Base-by-base conservation (phyloP, 1,140 invertebrate species). In the Anoplophora glabripennis region DNA sequence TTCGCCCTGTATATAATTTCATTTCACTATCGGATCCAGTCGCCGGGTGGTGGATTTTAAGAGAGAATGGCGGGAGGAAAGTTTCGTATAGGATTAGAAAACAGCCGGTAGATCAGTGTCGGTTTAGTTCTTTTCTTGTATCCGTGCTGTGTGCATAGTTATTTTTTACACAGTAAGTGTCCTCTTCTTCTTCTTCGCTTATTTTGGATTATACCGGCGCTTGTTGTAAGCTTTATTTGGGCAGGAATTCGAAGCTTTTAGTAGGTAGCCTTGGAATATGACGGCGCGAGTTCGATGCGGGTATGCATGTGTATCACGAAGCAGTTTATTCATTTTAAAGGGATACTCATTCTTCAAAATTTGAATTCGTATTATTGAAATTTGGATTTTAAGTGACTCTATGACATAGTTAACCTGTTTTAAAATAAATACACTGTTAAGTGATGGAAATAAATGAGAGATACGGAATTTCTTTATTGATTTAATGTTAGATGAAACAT, bases 31-130 rank as follows among this genome's bases (percentile, higher is more conserved):
- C 18, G 8, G 54, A 38, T 36, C 54, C 44, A 48, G 36, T 56
- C 54, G 46, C 52, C 36, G 63, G 64, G 64, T 63, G 64, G 64
- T 63, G 64, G 61, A 53, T 66, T 66, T 54, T 37, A 37, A 42
- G 33, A 60, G 61, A 49, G 53, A 64, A 64, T 64, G 62, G 64
- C 61, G 64, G 64, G 64, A 66, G 64, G 58, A 66, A 66, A 48
- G 45, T 57, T 63, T 48, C 53, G 60, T 54, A 64, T 66, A 64
- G 61, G 61, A 64, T 66, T 66, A 66, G 64, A 66, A 66, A 66
- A 60, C 64, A 55, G 52, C 61, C 61, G 57, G 53, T 52, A 47
- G 48, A 53, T 52, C 49, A 46, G 46, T 63, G 57, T 63, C 61
- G 41, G 57, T 60, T 59, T 59, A 63, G 61, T 64, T 63, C 64